Percentiles rank a stretch among this genome's conserved stretches.
Evolutionary conservation across 2,113 vertebrate genomes (phyloP).

Genomic region (Pao palembangensis): DNA sequence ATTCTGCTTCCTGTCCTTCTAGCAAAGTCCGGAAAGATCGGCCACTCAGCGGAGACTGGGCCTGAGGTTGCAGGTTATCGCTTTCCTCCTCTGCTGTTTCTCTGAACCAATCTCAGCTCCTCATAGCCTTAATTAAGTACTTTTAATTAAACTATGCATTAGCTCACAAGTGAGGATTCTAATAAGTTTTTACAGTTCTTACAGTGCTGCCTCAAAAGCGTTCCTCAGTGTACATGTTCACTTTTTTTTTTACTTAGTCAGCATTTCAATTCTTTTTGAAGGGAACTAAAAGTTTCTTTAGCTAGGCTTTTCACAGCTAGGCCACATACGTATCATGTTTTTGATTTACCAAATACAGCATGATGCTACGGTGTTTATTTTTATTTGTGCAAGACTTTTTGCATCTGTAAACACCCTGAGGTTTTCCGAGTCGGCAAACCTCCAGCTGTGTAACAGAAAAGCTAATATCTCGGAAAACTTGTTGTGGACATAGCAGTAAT

Average conservation of each 20-base stretch:
- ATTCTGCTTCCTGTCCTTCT: constrained; percentile 18
- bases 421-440: no score
- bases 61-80: constrained; percentile 60
- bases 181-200: constrained; percentile 32
- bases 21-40: constrained; percentile 19
- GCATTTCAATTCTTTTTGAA: neutral
- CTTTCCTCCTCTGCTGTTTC: constrained; percentile 32
- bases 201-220: constrained; percentile 17
- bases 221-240: constrained; percentile 15
- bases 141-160: constrained; percentile 67
- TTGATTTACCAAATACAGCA: no score
- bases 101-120: constrained; percentile 34
- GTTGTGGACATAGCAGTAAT: neutral
- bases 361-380: no score
- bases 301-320: neutral
- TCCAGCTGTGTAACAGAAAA: no score
- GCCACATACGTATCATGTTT: no score
- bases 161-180: constrained; percentile 52
- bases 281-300: no score
- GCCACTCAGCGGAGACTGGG: constrained; percentile 32
- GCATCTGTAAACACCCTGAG: no score
- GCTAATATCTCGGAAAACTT: neutral
- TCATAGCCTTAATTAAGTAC: constrained; percentile 64
- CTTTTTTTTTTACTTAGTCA: neutral
- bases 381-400: no score